Evolutionary conservation across 2,797 vertebrate species (phyloP).

Genomic region (Rhinatrema bivittatum): DNA sequence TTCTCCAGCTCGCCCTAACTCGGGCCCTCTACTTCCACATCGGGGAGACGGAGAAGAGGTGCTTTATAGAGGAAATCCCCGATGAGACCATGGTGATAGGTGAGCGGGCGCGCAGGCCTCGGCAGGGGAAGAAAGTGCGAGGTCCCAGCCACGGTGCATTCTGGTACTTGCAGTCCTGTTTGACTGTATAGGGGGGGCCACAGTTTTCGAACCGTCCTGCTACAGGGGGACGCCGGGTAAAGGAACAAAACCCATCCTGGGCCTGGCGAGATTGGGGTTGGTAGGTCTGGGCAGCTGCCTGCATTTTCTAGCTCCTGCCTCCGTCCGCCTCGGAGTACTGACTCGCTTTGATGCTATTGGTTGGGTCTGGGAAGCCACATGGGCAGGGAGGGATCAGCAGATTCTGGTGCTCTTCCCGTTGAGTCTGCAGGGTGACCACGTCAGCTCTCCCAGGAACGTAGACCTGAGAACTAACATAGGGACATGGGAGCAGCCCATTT

Average conservation of each 20-base stretch:
- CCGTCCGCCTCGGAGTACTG: no score
- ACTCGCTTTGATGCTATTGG: no score
- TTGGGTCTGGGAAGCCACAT: no score
- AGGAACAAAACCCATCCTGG: no score
- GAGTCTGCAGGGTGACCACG: no score
- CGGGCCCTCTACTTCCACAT: constrained; percentile 81
- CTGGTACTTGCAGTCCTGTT: background rate
- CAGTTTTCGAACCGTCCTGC: background rate
- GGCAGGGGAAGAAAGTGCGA: no score
- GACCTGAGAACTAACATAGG: no score
- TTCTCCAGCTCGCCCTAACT: constrained; percentile 33
- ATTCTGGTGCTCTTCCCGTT: no score
- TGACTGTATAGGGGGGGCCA: background rate
- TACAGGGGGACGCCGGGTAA: rapidly evolving
- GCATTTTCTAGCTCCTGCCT: no score
- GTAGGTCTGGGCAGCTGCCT: background rate
- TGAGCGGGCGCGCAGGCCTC: constrained; percentile 37
- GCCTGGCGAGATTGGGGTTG: background rate
- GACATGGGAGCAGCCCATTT: no score
- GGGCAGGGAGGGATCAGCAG: no score
- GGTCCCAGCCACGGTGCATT: rapidly evolving
- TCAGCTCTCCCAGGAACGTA: no score
- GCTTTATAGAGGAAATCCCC: constrained; percentile 87
- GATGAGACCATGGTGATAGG: constrained; percentile 91
- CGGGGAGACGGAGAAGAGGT: constrained; percentile 87